Conservation (phyloP, 2,888 invertebrate genomes). For the Drosophila kambysellisi region DNA sequence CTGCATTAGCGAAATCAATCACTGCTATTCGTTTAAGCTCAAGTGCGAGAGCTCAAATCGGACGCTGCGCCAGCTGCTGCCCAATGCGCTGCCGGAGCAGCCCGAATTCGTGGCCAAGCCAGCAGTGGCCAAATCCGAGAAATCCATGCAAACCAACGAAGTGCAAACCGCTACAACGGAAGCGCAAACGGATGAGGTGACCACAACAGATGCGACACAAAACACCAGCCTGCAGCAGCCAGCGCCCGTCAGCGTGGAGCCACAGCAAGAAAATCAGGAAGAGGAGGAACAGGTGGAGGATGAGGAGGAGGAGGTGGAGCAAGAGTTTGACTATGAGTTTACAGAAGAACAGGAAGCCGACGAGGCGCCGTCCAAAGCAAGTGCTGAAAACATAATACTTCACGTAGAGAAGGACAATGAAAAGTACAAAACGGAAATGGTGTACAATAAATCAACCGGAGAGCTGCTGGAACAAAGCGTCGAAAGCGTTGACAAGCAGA, state of each 20-base stretch:
- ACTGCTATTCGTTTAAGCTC: constrained; percentile 84
- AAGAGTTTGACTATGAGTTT: constrained; percentile 62
- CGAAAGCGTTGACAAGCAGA: constrained; percentile 31
- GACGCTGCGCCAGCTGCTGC: constrained; percentile 82
- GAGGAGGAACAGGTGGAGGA: constrained; percentile 19
- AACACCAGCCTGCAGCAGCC: constrained; percentile 22
- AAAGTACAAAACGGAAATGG: constrained; percentile 56
- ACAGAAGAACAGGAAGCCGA: constrained; percentile 47
- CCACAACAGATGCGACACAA: constrained; percentile 28
- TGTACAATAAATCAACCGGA: constrained; percentile 36
- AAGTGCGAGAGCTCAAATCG: constrained; percentile 84
- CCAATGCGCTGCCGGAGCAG: constrained; percentile 70
- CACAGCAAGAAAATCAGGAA: constrained; percentile 7
- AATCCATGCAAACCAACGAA: constrained; percentile 44
- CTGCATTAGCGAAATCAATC: constrained; percentile 84
- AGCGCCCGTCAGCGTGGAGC: background rate
- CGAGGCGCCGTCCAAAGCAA: constrained; percentile 30
- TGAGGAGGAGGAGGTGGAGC: constrained; percentile 33
- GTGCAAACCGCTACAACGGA: constrained; percentile 30
- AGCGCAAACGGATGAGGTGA: constrained; percentile 58
- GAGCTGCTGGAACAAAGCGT: constrained; percentile 39
- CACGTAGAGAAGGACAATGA: constrained; percentile 50
- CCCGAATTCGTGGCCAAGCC: constrained; percentile 16
- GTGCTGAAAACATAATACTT: constrained; percentile 45
- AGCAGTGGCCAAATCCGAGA: constrained; percentile 38